phyloP scores from a whole-genome alignment of 2,888 invertebrate genomes.

The Eupithecia inturbata region DNA sequence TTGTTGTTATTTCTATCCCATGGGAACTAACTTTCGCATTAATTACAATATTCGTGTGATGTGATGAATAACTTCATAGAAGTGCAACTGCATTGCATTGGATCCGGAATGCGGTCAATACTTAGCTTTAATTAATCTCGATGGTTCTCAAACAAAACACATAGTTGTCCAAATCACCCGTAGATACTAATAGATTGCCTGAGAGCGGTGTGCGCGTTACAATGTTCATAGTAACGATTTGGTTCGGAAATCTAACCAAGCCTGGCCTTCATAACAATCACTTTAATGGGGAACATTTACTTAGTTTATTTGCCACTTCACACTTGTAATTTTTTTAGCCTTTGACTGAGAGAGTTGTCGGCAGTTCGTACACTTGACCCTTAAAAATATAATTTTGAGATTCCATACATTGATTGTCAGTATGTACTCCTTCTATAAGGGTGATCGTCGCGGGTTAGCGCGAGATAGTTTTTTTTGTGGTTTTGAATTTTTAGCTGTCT shows the following conservation, averaged over 20 bases:
- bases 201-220: neutral
- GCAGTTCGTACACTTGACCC: too few relatives aligned
- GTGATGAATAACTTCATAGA: neutral
- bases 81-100: neutral
- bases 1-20: too few relatives aligned
- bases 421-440: too few relatives aligned
- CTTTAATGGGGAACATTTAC: neutral
- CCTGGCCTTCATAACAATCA: neutral
- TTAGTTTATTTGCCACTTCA: neutral
- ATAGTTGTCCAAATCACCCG: neutral
- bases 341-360: too few relatives aligned
- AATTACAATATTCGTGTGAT: too few relatives aligned
- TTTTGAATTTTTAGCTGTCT: too few relatives aligned
- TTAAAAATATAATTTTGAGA: too few relatives aligned
- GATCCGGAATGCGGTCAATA: slow-evolving; percentile 9
- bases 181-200: neutral
- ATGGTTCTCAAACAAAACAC: slow-evolving; percentile 5
- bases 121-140: neutral
- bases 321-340: too few relatives aligned
- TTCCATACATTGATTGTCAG: too few relatives aligned
- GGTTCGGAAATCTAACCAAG: neutral
- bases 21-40: too few relatives aligned
- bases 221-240: neutral
- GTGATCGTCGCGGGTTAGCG: too few relatives aligned
- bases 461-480: too few relatives aligned